Conservation (phyloP, 2,888 invertebrate species). For the Cerastoderma edule region DNA sequence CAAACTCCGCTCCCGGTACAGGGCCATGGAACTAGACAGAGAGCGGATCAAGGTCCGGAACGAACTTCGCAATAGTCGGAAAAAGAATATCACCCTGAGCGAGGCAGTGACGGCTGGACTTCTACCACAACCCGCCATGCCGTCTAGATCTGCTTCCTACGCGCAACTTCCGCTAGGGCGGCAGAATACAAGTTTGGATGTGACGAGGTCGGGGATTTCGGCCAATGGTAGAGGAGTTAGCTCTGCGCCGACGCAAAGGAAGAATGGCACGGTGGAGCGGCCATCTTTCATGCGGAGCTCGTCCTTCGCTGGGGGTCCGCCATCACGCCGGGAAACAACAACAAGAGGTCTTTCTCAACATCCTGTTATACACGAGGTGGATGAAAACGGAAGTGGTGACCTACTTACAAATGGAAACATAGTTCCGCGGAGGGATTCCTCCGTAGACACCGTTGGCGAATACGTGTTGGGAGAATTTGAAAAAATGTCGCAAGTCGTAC, state of each 20-base stretch:
- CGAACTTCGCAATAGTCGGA: conserved; percentile 65
- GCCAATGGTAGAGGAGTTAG: conserved; percentile 4
- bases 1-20: conserved; percentile 58
- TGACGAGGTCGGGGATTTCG: neutral
- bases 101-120: conserved; percentile 44
- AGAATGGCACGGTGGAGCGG: neutral
- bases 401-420: neutral
- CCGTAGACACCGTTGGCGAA: conserved; percentile 59
- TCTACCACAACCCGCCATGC: conserved; percentile 14
- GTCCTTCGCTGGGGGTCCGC: conserved; percentile 28
- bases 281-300: conserved; percentile 30
- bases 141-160: neutral
- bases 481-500: conserved; percentile 70
- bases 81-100: conserved; percentile 58
- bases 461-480: conserved; percentile 70
- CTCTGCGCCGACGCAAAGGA: conserved; percentile 35
- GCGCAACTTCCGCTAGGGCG: neutral
- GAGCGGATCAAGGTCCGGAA: conserved; percentile 67
- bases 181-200: neutral
- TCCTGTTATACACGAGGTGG: conserved; percentile 38
- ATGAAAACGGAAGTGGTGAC: conserved; percentile 34
- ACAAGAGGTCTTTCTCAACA: conserved; percentile 41
- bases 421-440: conserved; percentile 10
- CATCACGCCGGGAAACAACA: neutral
- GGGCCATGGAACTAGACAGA: conserved; percentile 67